Evolutionary conservation across 2,888 invertebrate species (phyloP), one percentile per base, ranked within the genome.

Genomic region (Cosmia trapezina): DNA sequence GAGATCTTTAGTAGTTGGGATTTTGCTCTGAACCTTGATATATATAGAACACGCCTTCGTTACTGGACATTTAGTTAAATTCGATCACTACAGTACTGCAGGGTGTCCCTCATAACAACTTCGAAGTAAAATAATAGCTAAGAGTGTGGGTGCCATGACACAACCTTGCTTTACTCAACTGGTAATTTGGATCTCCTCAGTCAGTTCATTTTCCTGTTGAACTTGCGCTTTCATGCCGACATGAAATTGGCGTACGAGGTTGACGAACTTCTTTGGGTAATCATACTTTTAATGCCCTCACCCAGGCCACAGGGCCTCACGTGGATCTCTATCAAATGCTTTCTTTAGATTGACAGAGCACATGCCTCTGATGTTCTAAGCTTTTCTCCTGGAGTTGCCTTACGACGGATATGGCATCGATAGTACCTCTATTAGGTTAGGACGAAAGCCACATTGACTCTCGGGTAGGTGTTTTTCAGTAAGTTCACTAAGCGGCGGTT

Each of bases 371-470:
- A 12, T 70, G 47, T 59, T 64, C 54, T 0, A 60, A 45, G 28
- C 43, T 53, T 47, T 70, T 74, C 12, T 74, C 49, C 17, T 65
- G 54, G 4, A 70, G 28, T 63, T 69, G 63, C 28, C 33, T 69
- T 8, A 73, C 37, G 12, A 69, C 17, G 33, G 19, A 61, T 28
- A 73, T 73, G n/a, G 28, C 43, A 47, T 62, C 67, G 17, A 73
- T 12, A n/a, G 67, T 62, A 51, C 61, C 53, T 61, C 53, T 61
- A 11, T 17, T 17, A 17, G 22, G 17, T 17, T 17, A 17, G 22
- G 54, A 14, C 69, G 19, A 14, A 61, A 61, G 12, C 33, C 53
- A 63, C 22, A 54, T 43, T 63, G 37, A 8, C 28, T 63, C 11
- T 56, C 45, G 8, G 70, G 12, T 3, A 45, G 45, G 14, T 41